A percentile compares a stretch with the other conserved stretches of the same genome.
phyloP scores from a whole-genome alignment of 2,888 invertebrate genomes.

The Brachypalpus laphriformis region DNA sequence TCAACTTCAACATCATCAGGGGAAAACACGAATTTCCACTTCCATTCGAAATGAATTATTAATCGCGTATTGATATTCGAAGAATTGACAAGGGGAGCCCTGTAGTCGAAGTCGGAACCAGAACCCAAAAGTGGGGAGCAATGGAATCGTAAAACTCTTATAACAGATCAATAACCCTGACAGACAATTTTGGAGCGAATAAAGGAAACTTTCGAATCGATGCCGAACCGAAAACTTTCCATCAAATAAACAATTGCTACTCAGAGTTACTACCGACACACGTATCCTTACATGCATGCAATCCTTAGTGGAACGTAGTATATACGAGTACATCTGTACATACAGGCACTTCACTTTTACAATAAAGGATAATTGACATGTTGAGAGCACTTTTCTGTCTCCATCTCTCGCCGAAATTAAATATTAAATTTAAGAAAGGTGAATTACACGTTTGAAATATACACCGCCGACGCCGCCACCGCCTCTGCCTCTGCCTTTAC shows the following conservation, averaged over 20 bases:
- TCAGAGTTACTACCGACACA: conserved; percentile 14
- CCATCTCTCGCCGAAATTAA: conserved; percentile 66
- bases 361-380: conserved; percentile 74
- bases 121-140: background rate
- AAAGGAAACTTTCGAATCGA: conserved; percentile 68
- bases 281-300: conserved; percentile 49
- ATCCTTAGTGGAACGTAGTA: conserved; percentile 29
- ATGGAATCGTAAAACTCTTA: conserved; percentile 27
- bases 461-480: conserved; percentile 23
- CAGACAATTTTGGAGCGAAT: conserved; percentile 61
- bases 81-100: conserved; percentile 7
- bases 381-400: conserved; percentile 70
- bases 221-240: conserved; percentile 64
- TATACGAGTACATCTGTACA: too few relatives aligned
- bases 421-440: conserved; percentile 72
- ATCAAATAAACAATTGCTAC: conserved; percentile 66
- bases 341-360: conserved; percentile 68
- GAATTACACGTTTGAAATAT: conserved; percentile 60
- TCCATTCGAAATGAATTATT: conserved; percentile 71
- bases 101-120: too few relatives aligned
- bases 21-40: conserved; percentile 66
- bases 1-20: conserved; percentile 41
- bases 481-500: background rate
- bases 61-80: conserved; percentile 65
- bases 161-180: conserved; percentile 62